Conservation (phyloP, 2,797 vertebrate species). For the Phaenicophaeus curvirostris region DNA sequence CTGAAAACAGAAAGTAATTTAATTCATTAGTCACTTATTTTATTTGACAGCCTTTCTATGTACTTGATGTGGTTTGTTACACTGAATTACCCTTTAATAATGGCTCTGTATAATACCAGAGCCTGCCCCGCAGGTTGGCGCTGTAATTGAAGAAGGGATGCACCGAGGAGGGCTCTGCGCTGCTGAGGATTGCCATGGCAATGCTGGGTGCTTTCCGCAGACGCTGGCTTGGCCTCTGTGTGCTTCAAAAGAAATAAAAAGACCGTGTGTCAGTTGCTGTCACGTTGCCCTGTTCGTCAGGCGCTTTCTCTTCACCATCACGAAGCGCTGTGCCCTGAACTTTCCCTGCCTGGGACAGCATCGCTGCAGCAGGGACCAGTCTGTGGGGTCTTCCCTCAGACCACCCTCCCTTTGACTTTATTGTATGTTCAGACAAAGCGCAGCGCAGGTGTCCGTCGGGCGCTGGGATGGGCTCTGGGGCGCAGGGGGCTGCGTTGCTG, state of each 20-base stretch:
- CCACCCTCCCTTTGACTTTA: neutral
- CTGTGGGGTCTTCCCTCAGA: neutral
- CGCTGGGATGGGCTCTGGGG: no score
- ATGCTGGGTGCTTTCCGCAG: neutral
- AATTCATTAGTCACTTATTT: conserved; percentile 80
- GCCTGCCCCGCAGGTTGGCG: conserved; percentile 58
- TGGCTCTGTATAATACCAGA: conserved; percentile 41
- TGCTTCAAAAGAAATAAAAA: neutral
- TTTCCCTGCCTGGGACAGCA: neutral
- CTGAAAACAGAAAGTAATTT: conserved; percentile 74
- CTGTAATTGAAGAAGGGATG: conserved; percentile 34
- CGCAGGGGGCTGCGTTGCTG: no score
- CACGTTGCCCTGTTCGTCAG: neutral
- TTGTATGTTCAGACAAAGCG: neutral
- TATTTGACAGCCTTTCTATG: conserved; percentile 76
- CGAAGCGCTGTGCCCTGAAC: neutral
- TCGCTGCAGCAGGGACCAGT: neutral
- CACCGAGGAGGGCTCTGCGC: neutral
- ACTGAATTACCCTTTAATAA: conserved; percentile 78
- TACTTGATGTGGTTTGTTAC: conserved; percentile 78
- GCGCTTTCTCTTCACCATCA: neutral
- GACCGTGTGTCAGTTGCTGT: neutral
- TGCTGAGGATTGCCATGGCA: conserved; percentile 34
- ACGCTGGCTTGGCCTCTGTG: neutral
- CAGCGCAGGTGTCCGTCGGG: no score